These are phyloP conservation scores for Oryctolagus cuniculus DNA, from an alignment of 2,113 vertebrate genomes.

Conservation along the genomic window mOryCun1.1 NC_091443.1:33632001-33632500, in stretches of 20 bases:
- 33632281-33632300: neutral
- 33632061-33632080: neutral
- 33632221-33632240: neutral
- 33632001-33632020: neutral
- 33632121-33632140: neutral
- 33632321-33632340: neutral
- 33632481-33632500: conserved; percentile 27
- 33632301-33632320: neutral
- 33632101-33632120: neutral
- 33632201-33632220: neutral
- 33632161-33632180: neutral
- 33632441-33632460: conserved; percentile 62
- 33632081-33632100: neutral
- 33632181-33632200: neutral
- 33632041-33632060: neutral
- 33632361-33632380: neutral
- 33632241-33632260: neutral
- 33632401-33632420: conserved; percentile 10
- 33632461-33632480: conserved; percentile 3
- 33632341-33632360: neutral
- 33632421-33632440: conserved; percentile 36
- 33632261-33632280: neutral
- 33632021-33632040: neutral
- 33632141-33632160: neutral
- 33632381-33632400: neutral